These are phyloP conservation scores for Phasianus colchicus DNA, from an alignment of 2,113 vertebrate species.

Conservation along the genomic window DNA sequence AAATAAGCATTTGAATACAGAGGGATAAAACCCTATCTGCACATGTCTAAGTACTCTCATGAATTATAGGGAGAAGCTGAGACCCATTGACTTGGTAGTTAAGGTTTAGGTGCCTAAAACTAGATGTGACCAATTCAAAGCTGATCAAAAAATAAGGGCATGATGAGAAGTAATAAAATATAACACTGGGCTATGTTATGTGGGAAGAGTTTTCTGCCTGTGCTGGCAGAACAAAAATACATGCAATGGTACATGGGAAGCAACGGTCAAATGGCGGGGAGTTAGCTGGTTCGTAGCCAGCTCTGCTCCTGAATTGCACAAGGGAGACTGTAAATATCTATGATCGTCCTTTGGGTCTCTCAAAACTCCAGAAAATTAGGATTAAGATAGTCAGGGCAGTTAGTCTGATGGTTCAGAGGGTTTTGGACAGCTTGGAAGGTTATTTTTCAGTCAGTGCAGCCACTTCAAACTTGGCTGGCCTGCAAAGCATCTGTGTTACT, in stretches of 20 bases:
- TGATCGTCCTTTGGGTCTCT: not conserved
- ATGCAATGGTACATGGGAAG: not conserved
- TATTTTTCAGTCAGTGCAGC: not conserved
- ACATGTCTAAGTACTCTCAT: not conserved
- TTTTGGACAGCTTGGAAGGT: not conserved
- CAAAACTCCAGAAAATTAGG: not conserved
- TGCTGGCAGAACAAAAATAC: not conserved
- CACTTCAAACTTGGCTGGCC: slow-evolving; percentile 2
- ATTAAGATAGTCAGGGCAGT: not conserved
- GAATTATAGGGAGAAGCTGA: not conserved
- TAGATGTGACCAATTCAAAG: not conserved
- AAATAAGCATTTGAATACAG: not conserved
- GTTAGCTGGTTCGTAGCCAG: not conserved
- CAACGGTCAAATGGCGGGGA: not conserved
- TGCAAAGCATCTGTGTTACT: not conserved
- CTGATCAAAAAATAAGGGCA: not conserved
- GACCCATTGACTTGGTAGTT: not conserved
- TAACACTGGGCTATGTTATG: not conserved
- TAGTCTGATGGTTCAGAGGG: not conserved
- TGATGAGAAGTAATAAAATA: not conserved
- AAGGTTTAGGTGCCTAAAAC: not conserved
- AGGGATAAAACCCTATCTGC: not conserved
- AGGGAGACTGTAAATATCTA: not conserved
- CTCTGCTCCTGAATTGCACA: not conserved
- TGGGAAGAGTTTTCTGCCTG: not conserved